Percentiles rank a stretch among this genome's conserved stretches.
Conservation (phyloP, 2,797 vertebrate species). For the Manis javanica region DNA sequence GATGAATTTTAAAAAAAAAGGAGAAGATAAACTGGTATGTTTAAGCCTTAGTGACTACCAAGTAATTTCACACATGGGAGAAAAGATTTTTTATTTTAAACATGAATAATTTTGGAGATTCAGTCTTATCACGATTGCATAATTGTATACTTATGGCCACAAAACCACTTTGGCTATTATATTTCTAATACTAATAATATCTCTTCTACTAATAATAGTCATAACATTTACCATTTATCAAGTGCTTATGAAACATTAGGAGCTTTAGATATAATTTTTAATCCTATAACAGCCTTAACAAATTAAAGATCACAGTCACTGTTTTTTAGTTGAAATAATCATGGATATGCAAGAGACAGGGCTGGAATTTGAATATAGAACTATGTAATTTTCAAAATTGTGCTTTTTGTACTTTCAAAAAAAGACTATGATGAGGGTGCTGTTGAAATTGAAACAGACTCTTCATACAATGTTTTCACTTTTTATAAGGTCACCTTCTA, state of each 20-base stretch:
- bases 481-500: not conserved
- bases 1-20: not conserved
- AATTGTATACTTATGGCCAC: not conserved
- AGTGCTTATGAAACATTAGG: not conserved
- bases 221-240: not conserved
- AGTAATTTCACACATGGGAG: not conserved
- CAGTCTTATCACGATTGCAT: not conserved
- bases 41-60: not conserved
- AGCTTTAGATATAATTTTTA: not conserved
- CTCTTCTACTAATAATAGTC: not conserved
- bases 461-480: not conserved
- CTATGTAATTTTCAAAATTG: not conserved
- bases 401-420: not conserved
- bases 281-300: not conserved
- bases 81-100: not conserved
- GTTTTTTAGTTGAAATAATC: not conserved
- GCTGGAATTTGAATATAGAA: not conserved
- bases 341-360: not conserved
- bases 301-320: not conserved
- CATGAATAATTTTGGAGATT: not conserved
- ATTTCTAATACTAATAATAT: not conserved
- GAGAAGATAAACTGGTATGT: not conserved
- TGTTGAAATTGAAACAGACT: not conserved
- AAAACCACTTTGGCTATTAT: not conserved
- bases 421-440: not conserved